A percentile compares a stretch with the other conserved stretches of the same genome.
Evolutionary conservation across 2,797 vertebrate genomes (phyloP).

Genomic region (Acanthis flammea): DNA sequence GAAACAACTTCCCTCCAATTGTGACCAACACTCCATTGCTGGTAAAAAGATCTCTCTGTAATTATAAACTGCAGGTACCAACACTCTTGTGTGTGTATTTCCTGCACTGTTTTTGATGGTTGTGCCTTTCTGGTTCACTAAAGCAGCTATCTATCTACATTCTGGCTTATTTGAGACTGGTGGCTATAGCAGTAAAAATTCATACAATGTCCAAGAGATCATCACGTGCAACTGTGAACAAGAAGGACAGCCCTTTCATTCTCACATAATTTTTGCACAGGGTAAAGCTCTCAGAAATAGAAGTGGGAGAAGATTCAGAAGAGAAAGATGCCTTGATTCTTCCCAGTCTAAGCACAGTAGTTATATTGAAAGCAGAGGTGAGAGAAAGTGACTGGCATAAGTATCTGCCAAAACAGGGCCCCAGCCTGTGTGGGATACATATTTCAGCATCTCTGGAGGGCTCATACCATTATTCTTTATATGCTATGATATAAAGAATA

Average conservation of each 20-base stretch:
- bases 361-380: background rate
- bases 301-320: background rate
- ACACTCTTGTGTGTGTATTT: background rate
- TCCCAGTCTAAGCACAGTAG: background rate
- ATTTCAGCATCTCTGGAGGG: background rate
- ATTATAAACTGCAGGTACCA: background rate
- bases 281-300: background rate
- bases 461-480: background rate
- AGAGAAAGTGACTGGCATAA: background rate
- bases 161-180: background rate
- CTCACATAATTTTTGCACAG: background rate
- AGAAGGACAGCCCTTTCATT: background rate
- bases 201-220: background rate
- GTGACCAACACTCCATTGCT: background rate
- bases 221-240: background rate
- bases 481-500: background rate
- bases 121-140: background rate
- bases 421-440: background rate
- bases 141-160: background rate
- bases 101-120: background rate
- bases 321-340: background rate
- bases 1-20: background rate
- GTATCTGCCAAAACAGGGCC: background rate
- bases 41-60: background rate
- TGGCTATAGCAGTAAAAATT: background rate